Percentiles rank a stretch among this genome's conserved stretches.
These are phyloP conservation scores for Pteropus alecto DNA, from an alignment of 2,113 vertebrate species.

Conservation along the genomic window DNA sequence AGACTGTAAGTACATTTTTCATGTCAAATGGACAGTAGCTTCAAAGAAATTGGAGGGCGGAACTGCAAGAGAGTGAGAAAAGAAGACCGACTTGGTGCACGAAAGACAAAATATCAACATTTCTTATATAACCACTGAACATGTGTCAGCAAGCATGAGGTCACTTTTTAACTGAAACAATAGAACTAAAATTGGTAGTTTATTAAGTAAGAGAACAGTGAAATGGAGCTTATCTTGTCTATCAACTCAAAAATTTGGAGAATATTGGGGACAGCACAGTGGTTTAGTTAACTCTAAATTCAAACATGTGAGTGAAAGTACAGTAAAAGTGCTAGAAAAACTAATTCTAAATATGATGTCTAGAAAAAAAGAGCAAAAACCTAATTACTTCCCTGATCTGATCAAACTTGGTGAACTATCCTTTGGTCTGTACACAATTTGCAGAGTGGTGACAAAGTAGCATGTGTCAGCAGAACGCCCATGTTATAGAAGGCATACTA, in stretches of 20 bases:
- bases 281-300: not conserved
- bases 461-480: not conserved
- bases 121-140: conserved; percentile 47
- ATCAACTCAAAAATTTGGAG: not conserved
- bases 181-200: conserved; percentile 5
- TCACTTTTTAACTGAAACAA: conserved; percentile 25
- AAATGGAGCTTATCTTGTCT: not conserved
- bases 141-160: conserved; percentile 46
- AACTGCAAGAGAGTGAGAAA: conserved; percentile 52
- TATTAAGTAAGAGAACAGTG: not conserved
- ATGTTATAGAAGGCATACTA: not conserved
- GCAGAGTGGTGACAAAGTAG: not conserved
- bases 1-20: conserved; percentile 75
- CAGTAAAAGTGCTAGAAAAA: not conserved
- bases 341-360: not conserved
- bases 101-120: conserved; percentile 71
- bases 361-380: not conserved
- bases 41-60: conserved; percentile 70
- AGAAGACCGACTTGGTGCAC: conserved; percentile 53
- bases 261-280: not conserved
- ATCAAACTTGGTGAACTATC: not conserved
- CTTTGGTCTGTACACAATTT: not conserved
- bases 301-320: not conserved
- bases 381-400: not conserved
- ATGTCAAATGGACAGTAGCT: conserved; percentile 73